Evolutionary conservation across 2,888 invertebrate species (phyloP).

Genomic region (Morpho deidamia): DNA sequence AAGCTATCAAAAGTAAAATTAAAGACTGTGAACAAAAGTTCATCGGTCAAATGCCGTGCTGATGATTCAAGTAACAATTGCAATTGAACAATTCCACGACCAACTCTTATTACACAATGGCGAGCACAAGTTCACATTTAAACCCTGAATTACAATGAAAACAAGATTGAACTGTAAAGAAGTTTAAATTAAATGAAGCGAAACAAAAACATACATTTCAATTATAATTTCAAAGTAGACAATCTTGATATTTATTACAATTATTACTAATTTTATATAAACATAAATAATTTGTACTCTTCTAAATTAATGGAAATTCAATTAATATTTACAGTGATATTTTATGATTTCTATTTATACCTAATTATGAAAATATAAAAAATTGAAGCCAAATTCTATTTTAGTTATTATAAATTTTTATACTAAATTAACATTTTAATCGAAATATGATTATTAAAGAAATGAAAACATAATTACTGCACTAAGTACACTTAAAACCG

Average conservation of each 20-base stretch:
- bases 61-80: constrained; percentile 12
- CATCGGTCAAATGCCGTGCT: constrained; percentile 10
- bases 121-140: constrained; percentile 51
- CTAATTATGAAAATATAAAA: not conserved
- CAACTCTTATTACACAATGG: constrained; percentile 59
- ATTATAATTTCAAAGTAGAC: not conserved
- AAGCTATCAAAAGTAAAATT: constrained; percentile 27
- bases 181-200: not conserved
- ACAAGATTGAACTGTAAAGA: not conserved
- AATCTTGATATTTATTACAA: constrained; percentile 21
- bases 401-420: too few species aligned
- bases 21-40: constrained; percentile 21
- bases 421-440: not conserved
- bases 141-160: constrained; percentile 47
- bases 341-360: constrained; percentile 22
- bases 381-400: not conserved
- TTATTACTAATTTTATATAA: constrained; percentile 42
- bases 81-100: constrained; percentile 25
- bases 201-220: constrained; percentile 17
- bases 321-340: constrained; percentile 57
- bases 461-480: not conserved
- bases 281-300: constrained; percentile 73
- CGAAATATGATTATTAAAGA: not conserved
- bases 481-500: too few species aligned
- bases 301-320: constrained; percentile 66